Evolutionary conservation across 2,888 invertebrate genomes (phyloP).

Genomic region (Lottia scabra): DNA sequence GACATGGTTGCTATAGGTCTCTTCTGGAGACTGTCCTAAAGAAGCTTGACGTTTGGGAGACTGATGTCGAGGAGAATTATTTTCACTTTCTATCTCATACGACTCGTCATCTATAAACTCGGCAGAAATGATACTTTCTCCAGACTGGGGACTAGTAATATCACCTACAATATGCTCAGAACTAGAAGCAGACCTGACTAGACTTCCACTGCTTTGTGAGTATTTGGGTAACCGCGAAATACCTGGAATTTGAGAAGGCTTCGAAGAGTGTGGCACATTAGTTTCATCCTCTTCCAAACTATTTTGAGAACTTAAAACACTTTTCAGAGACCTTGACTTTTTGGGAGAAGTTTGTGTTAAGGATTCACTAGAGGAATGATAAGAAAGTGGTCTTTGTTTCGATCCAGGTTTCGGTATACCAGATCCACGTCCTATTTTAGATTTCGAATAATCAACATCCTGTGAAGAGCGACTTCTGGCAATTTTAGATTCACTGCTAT

Average conservation of each 20-base stretch:
- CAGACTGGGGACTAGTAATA: neutral
- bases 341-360: neutral
- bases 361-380: neutral
- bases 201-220: neutral
- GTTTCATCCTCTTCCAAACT: neutral
- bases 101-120: slow-evolving; percentile 27
- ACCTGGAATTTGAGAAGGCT: neutral
- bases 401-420: slow-evolving; percentile 22
- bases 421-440: slow-evolving; percentile 22
- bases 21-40: slow-evolving; percentile 22
- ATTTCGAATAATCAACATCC: slow-evolving; percentile 6
- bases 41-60: slow-evolving; percentile 19
- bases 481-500: neutral
- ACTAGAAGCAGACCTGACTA: neutral
- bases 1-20: slow-evolving; percentile 33
- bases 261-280: neutral
- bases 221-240: slow-evolving; percentile 1
- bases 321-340: neutral
- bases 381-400: neutral
- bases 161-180: neutral
- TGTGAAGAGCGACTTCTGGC: neutral
- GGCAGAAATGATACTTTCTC: neutral
- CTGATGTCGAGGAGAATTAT: neutral
- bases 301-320: neutral
- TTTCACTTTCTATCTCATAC: slow-evolving; percentile 37